Evolutionary conservation across 1,140 invertebrate species (phyloP).

Genomic region (Tetramorium alpestre): DNA sequence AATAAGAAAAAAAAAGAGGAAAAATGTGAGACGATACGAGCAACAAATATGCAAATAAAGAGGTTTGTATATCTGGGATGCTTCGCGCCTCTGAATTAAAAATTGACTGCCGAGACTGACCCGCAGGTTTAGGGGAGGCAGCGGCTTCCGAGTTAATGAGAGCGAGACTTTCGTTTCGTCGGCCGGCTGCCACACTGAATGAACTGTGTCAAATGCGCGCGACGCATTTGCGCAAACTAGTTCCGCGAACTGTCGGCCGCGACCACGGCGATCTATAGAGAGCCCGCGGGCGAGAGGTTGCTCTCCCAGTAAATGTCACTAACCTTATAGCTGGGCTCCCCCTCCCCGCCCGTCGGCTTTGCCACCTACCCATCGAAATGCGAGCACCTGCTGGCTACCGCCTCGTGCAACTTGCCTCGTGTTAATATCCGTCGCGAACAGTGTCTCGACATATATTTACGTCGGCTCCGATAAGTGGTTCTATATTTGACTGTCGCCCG

Average conservation of each 20-base stretch:
- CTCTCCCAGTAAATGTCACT: conserved; percentile 66
- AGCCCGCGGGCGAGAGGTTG: conserved; percentile 12
- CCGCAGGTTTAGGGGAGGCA: neutral
- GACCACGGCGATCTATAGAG: conserved; percentile 29
- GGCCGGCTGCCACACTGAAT: conserved; percentile 28
- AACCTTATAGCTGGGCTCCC: conserved; percentile 53
- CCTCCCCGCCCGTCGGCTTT: neutral
- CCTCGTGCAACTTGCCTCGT: conserved; percentile 23
- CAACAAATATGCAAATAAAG: neutral
- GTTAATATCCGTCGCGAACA: conserved; percentile 46
- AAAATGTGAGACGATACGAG: neutral
- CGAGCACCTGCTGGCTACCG: conserved; percentile 32
- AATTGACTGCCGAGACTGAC: neutral
- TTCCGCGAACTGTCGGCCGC: conserved; percentile 13
- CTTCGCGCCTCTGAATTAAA: neutral
- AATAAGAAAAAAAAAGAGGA: neutral
- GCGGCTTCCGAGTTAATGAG: neutral
- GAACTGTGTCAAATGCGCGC: conserved; percentile 55
- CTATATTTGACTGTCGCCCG: conserved; percentile 12
- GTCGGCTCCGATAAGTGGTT: conserved; percentile 27
- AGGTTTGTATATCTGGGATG: neutral
- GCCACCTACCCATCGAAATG: conserved; percentile 40
- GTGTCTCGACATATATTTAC: conserved; percentile 27
- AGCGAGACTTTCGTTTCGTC: conserved; percentile 11
- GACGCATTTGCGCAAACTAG: conserved; percentile 48